Percentiles rank a stretch among this genome's conserved stretches.
These are phyloP conservation scores for Dione juno DNA, from an alignment of 2,888 invertebrate genomes.

Conservation along the genomic window DNA sequence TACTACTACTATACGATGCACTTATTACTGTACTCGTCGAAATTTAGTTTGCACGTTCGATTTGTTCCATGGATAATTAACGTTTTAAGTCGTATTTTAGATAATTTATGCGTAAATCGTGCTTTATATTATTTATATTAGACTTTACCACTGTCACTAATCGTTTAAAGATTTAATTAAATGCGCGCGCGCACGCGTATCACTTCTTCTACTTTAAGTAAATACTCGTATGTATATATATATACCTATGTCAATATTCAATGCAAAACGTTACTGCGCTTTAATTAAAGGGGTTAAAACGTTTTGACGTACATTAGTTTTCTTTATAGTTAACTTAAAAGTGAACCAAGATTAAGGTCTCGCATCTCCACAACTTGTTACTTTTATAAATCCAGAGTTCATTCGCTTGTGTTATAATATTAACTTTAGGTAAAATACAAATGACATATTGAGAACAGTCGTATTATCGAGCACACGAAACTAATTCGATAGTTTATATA, in stretches of 20 bases:
- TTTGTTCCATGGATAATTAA: background rate
- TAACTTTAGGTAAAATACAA: background rate
- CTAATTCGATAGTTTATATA: background rate
- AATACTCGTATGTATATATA: no score
- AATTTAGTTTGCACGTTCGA: no score
- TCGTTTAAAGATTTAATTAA: background rate
- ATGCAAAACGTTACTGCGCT: background rate
- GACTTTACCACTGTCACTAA: background rate
- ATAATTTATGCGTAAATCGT: background rate
- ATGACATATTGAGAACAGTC: constrained; percentile 18
- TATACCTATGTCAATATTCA: background rate
- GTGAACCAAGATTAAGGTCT: background rate
- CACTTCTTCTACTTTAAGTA: background rate
- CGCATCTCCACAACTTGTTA: background rate
- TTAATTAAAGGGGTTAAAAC: background rate
- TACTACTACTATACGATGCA: background rate
- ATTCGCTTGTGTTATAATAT: background rate
- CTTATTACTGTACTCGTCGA: background rate
- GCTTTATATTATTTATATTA: background rate
- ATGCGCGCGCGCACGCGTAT: background rate
- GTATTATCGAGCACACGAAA: background rate
- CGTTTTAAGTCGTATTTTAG: background rate
- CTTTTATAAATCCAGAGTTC: background rate
- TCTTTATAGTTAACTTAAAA: background rate
- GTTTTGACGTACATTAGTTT: background rate